Base-by-base conservation (phyloP, 2,888 invertebrate genomes). In the Liopterus haemorrhoidalis region DNA sequence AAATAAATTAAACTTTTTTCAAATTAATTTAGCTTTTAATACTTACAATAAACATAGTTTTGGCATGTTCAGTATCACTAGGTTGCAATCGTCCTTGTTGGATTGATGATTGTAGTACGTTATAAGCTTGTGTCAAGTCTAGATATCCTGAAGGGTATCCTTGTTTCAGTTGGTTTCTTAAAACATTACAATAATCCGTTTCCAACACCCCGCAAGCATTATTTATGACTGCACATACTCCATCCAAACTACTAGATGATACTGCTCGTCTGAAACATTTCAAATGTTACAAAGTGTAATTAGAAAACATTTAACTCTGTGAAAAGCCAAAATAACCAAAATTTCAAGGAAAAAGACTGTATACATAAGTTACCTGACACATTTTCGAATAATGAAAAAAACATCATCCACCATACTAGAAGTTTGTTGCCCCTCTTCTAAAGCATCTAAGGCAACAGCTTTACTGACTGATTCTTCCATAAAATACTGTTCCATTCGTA, bases 391-490 rank as follows among this genome's bases (percentile, higher is more conserved):
- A 54, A 99, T 93, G 66, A 92, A 99, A 70, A 97, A 97, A 1
- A 95, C 87, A 68, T 99, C 97, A 66, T 99, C 99, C 0, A 97
- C 88, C 74, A 99, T 84, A 54, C 91, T 94, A 2, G 94, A 93
- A 1, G 84, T 84, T 53, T 82, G 77, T 46, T 79, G 79, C 3
- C 81, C 82, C n/a, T 75, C 69, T 54, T 86, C 85, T 18, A 82
- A 72, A 0, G 75, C 70, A 59, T 92, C 90, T 74, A 92, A 74
- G 45, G 79, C 78, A 38, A 92, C 75, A 1, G 95, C 97, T 69
- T 96, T 97, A 33, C 82, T 78, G 0, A 96, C 86, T 59, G 92
- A 95, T 68, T 96, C 94, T 54, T 90, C 86, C 77, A 97, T 82
- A 66, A 93, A 97, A 67, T 87, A 96, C 62, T 92, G 85, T 66